Evolutionary conservation across 1,140 invertebrate genomes (phyloP), one percentile per base, ranked within the genome.

Genomic region (Vollenhovia emeryi): DNA sequence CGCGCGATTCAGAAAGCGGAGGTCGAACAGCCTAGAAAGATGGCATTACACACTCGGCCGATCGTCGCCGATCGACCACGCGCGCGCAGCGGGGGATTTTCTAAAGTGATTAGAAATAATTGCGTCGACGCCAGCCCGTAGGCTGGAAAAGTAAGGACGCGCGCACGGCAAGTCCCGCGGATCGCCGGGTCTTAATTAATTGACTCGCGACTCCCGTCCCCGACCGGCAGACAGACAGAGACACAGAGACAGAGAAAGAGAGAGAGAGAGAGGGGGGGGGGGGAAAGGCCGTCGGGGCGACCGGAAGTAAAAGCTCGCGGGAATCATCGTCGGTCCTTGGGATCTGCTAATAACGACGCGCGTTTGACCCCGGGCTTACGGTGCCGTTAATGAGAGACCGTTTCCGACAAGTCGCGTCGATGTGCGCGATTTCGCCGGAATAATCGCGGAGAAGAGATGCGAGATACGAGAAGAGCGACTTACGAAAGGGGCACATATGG

Each of bases 21-120:
- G 36, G 40, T 48, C 45, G 73, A 33, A 64, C 57, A 64, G 74
- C 69, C 87, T 75, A 88, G 86, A 88, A 87, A 86, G 69, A 82
- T 59, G 82, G 64, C 79, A 84, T n/a, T n/a, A n/a, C 52, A 85
- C 66, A 82, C 86, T 18, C 36, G 21, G 52, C 11, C 52, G 24
- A 74, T 85, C 84, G 68, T 59, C 50, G 48, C 27, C 60, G 55
- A 36, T 62, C 30, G 60, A 33, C 60, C 48, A 36, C 59, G 59
- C 27, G 59, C 27, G 48, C 52, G 8, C 40, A 36, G 27, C n/a
- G 21, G 40, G 57, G 43, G 36, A 79, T 86, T 86, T 88, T 88
- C 83, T 88, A 89, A 89, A 89, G 36, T 85, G 87, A 88, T 89
- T 89, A 82, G 71, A 89, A 89, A 86, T 86, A 88, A 89, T 89